Evolutionary conservation across 2,888 invertebrate genomes (phyloP).

Genomic region (Aplocera efformata): DNA sequence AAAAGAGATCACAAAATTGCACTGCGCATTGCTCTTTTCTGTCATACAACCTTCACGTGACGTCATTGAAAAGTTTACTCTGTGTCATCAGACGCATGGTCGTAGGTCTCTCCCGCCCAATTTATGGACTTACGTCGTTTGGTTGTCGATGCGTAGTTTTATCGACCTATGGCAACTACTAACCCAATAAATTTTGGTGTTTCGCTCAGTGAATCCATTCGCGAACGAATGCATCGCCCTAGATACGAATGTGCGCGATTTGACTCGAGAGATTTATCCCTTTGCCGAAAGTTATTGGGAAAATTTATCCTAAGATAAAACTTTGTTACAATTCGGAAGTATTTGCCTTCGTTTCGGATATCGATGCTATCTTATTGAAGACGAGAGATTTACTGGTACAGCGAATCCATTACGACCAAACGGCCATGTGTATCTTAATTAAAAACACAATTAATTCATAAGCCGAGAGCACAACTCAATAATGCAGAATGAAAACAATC

Average conservation of each 20-base stretch:
- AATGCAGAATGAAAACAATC: conserved; percentile 69
- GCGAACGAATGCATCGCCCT: conserved; percentile 77
- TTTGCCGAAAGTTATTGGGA: conserved; percentile 36
- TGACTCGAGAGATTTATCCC: conserved; percentile 58
- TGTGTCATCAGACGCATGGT: conserved; percentile 62
- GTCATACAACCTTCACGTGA: conserved; percentile 61
- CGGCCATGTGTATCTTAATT: conserved; percentile 50
- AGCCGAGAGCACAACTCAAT: conserved; percentile 63
- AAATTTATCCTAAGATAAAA: conserved; percentile 31
- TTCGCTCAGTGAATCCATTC: conserved; percentile 77
- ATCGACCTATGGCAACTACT: conserved; percentile 80
- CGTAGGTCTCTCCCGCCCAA: conserved; percentile 58
- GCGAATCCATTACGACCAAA: conserved; percentile 11
- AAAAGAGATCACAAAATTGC: conserved; percentile 79
- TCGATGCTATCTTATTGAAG: conserved; percentile 1
- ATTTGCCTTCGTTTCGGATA: neutral
- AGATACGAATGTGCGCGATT: conserved; percentile 70
- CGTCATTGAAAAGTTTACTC: conserved; percentile 61
- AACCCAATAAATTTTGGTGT: conserved; percentile 80
- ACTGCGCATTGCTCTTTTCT: conserved; percentile 78
- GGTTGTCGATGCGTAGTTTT: conserved; percentile 61
- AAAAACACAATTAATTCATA: conserved; percentile 54
- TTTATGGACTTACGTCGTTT: conserved; percentile 66
- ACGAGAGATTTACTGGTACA: neutral
- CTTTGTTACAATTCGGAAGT: neutral